Evolutionary conservation across 1,140 invertebrate genomes (phyloP).

Genomic region (Drosophila sp.): DNA sequence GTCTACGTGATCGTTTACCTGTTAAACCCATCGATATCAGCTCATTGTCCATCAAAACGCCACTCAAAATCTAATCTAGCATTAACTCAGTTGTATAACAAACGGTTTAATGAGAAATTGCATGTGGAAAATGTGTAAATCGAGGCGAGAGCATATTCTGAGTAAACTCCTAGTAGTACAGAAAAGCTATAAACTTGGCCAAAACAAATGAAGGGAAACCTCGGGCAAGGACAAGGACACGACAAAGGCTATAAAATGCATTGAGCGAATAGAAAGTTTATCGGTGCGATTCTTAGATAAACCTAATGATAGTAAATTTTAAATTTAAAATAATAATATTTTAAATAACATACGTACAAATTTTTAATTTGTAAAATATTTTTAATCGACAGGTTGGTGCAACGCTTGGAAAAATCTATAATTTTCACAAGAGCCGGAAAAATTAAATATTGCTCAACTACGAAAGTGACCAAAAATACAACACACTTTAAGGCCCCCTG

Average conservation of each 20-base stretch:
- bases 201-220: neutral
- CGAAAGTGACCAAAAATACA: constrained; percentile 30
- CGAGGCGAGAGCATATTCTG: neutral
- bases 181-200: constrained; percentile 10
- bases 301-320: neutral
- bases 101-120: constrained; percentile 2
- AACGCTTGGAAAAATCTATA: constrained; percentile 74
- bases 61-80: constrained; percentile 28
- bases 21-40: constrained; percentile 29
- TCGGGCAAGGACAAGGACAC: constrained; percentile 26
- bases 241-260: neutral
- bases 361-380: neutral
- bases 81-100: constrained; percentile 35
- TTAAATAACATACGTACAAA: too few species aligned
- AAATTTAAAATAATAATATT: constrained; percentile 3
- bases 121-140: constrained; percentile 3
- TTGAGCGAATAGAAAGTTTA: neutral
- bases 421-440: constrained; percentile 34
- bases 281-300: neutral
- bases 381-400: neutral
- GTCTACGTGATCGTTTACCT: constrained; percentile 61
- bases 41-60: constrained; percentile 12
- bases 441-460: constrained; percentile 25
- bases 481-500: constrained; percentile 4
- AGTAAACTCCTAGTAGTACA: neutral